phyloP scores from a whole-genome alignment of 2,888 invertebrate species.

The Clivina fossor region DNA sequence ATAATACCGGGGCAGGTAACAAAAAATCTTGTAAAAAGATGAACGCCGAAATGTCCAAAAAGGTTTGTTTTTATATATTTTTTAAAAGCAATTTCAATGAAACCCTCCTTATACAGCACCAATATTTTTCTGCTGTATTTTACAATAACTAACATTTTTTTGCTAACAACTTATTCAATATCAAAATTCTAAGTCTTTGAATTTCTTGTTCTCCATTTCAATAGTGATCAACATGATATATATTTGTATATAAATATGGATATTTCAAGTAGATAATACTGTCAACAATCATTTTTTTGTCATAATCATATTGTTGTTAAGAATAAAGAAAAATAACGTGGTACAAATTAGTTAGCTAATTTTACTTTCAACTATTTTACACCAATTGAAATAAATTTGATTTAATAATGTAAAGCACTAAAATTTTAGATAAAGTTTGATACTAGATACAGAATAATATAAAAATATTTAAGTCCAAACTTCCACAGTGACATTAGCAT shows the following conservation, averaged over 20 bases:
- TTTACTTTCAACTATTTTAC: too few species aligned
- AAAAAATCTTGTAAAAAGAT: too few species aligned
- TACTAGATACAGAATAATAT: too few species aligned
- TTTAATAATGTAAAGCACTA: too few species aligned
- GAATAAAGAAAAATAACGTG: too few species aligned
- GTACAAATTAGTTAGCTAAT: too few species aligned
- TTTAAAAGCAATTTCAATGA: conserved; percentile 30
- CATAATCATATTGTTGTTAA: too few species aligned
- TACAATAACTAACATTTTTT: conserved; percentile 28
- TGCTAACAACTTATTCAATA: conserved; percentile 29
- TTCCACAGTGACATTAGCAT: too few species aligned
- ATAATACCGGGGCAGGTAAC: too few species aligned
- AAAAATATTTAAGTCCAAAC: too few species aligned
- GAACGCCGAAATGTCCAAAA: conserved; percentile 26
- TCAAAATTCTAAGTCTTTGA: conserved; percentile 32
- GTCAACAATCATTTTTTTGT: conserved; percentile 12
- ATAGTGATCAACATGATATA: conserved; percentile 4
- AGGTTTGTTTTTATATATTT: conserved; percentile 29
- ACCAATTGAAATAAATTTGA: too few species aligned
- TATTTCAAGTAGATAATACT: conserved; percentile 11
- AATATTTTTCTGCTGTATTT: conserved; percentile 26
- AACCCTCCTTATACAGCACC: conserved; percentile 23
- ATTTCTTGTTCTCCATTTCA: conserved; percentile 14
- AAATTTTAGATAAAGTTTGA: too few species aligned
- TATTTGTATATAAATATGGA: conserved; percentile 17